Evolutionary conservation across 2,888 invertebrate species (phyloP).

Genomic region (Sialis lutaria): DNA sequence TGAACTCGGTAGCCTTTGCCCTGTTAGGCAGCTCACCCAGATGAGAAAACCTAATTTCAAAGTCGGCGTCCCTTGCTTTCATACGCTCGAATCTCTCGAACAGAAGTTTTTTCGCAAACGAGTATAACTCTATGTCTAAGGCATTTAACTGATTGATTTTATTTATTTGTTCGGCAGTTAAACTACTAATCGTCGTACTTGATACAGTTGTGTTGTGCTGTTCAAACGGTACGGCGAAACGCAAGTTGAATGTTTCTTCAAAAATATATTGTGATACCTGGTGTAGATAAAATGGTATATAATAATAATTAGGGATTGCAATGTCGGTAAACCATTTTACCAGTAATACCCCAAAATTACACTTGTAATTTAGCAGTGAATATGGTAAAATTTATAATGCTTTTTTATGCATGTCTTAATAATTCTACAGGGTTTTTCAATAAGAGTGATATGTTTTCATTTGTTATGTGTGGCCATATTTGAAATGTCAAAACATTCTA

Average conservation of each 20-base stretch:
- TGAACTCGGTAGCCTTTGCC: constrained; percentile 66
- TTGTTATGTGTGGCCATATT: too few species aligned
- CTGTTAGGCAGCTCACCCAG: constrained; percentile 63
- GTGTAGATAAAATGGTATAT: too few species aligned
- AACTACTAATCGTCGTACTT: constrained; percentile 59
- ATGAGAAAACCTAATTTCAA: constrained; percentile 66
- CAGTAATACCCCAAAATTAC: too few species aligned
- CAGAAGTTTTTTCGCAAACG: constrained; percentile 79
- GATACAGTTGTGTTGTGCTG: constrained; percentile 86
- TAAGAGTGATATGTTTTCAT: too few species aligned
- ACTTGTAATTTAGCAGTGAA: too few species aligned
- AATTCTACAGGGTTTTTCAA: too few species aligned
- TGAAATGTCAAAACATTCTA: too few species aligned
- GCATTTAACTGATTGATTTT: constrained; percentile 66
- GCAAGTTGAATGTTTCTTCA: constrained; percentile 82
- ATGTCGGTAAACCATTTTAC: too few species aligned
- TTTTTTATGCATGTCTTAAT: too few species aligned
- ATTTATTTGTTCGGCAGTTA: constrained; percentile 56
- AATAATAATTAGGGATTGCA: too few species aligned
- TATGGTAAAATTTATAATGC: too few species aligned
- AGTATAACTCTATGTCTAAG: constrained; percentile 83
- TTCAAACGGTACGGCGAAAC: constrained; percentile 77
- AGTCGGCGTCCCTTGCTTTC: constrained; percentile 64
- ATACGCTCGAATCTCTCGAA: constrained; percentile 68
- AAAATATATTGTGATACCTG: constrained; percentile 70